Percentiles rank a stretch among this genome's conserved stretches.
phyloP scores from a whole-genome alignment of 2,113 vertebrate species.

The Tetraodon nigroviridis region DNA sequence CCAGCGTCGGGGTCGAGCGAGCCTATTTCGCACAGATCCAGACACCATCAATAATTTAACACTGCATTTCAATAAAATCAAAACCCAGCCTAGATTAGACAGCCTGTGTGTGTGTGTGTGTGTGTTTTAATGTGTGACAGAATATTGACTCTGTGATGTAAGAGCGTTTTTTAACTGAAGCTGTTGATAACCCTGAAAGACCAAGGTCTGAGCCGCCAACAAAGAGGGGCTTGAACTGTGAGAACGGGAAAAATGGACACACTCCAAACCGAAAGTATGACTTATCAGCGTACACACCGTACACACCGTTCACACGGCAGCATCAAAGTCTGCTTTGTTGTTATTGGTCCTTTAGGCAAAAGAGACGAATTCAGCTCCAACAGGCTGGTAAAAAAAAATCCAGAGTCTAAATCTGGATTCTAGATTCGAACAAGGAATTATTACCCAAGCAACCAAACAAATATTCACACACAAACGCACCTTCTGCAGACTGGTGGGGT shows the following conservation, averaged over 20 bases:
- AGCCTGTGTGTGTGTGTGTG: slow-evolving; percentile 5
- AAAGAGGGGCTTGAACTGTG: slow-evolving; percentile 40
- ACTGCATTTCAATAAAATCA: slow-evolving; percentile 20
- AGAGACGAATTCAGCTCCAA: too few relatives aligned
- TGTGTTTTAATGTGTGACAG: not conserved
- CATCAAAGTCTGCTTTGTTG: too few relatives aligned
- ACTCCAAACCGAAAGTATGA: not conserved
- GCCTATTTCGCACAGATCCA: slow-evolving; percentile 7
- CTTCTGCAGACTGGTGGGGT: slow-evolving; percentile 70
- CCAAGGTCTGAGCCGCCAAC: slow-evolving; percentile 28
- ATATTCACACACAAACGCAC: slow-evolving; percentile 22
- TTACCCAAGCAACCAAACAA: not conserved
- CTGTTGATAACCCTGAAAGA: slow-evolving; percentile 28
- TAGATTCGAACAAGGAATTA: not conserved
- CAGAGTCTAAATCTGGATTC: not conserved
- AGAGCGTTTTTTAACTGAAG: slow-evolving; percentile 5
- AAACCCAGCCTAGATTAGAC: slow-evolving; percentile 7
- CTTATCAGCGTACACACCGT: not conserved
- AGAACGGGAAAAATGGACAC: slow-evolving; percentile 5
- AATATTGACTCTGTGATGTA: slow-evolving; percentile 9
- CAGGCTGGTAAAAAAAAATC: too few relatives aligned
- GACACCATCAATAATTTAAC: slow-evolving; percentile 33
- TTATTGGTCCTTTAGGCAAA: too few relatives aligned
- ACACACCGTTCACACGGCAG: too few relatives aligned
- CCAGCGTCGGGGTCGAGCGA: slow-evolving; percentile 13